A percentile compares a stretch with the other conserved stretches of the same genome.
Conservation (phyloP, 2,888 invertebrate species). For the Diploptera punctata region DNA sequence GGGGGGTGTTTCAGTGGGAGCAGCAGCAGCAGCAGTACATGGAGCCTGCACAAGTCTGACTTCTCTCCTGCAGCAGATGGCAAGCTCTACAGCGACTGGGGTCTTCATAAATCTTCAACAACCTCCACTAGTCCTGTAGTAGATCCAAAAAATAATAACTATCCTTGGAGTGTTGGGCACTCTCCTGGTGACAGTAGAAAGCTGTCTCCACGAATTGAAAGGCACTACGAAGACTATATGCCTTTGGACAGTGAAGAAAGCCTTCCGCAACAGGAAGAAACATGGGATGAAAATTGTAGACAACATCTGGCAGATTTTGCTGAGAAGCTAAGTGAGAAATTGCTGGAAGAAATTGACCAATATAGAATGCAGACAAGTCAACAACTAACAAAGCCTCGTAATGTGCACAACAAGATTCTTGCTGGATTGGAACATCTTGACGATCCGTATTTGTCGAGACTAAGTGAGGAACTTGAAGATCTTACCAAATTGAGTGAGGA, state of each 20-base stretch:
- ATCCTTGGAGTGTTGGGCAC: conserved; percentile 18
- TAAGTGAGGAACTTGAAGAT: conserved; percentile 65
- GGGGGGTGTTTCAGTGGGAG: conserved; percentile 56
- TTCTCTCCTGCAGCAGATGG: background rate
- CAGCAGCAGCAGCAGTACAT: conserved; percentile 57
- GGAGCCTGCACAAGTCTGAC: conserved; percentile 57
- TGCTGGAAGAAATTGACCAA: conserved; percentile 76
- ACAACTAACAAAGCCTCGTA: background rate
- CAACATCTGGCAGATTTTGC: conserved; percentile 80
- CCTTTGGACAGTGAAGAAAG: conserved; percentile 22
- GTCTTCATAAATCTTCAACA: conserved; percentile 1
- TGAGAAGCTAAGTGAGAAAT: conserved; percentile 80
- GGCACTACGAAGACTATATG: conserved; percentile 23
- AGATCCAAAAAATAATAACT: conserved; percentile 37
- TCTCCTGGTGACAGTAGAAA: conserved; percentile 31
- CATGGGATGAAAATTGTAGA: conserved; percentile 70
- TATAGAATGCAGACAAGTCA: conserved; percentile 51
- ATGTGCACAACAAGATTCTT: conserved; percentile 46
- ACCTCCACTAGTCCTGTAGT: conserved; percentile 9
- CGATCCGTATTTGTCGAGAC: conserved; percentile 66
- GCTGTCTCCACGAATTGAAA: conserved; percentile 13
- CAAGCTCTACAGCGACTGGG: conserved; percentile 31
- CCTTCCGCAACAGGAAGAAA: conserved; percentile 43
- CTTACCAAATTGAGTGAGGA: conserved; percentile 64
- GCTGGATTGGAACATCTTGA: conserved; percentile 57